phyloP scores from a whole-genome alignment of 2,113 vertebrate species.

The Pachyramphus minor region DNA sequence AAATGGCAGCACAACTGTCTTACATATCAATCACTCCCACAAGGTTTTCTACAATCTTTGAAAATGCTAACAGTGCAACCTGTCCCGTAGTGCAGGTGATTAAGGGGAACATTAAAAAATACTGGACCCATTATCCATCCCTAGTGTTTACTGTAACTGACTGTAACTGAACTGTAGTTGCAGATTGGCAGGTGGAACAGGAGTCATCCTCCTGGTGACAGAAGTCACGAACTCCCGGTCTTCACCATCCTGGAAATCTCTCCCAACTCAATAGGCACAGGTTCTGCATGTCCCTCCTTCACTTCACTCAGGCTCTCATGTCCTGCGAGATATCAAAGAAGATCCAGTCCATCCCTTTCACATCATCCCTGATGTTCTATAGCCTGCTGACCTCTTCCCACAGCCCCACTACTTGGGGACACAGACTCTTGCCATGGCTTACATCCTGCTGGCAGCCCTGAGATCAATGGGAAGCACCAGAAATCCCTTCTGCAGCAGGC shows the following conservation, averaged over 20 bases:
- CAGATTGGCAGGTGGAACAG: not conserved
- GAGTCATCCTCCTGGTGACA: not conserved
- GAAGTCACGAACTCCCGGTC: not conserved
- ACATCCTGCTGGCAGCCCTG: rapidly evolving
- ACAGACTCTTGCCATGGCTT: not conserved
- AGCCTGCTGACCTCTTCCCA: not conserved
- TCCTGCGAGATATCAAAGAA: not conserved
- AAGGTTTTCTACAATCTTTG: not conserved
- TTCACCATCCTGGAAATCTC: not conserved
- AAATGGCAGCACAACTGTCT: not conserved
- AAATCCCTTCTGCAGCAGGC: rapidly evolving
- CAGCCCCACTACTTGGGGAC: not conserved
- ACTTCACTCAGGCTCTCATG: not conserved
- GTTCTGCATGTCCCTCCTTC: not conserved
- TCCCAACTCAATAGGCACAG: not conserved
- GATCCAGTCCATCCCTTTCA: not conserved
- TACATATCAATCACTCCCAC: not conserved
- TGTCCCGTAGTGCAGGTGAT: not conserved
- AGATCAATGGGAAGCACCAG: not conserved
- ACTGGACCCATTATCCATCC: not conserved
- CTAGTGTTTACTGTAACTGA: not conserved
- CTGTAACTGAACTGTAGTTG: not conserved
- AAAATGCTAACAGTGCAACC: not conserved
- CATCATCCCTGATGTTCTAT: not conserved
- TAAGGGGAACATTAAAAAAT: not conserved